These are phyloP conservation scores for Punctoribates punctum DNA, from an alignment of 2,888 invertebrate species.

Conservation along the genomic window DNA sequence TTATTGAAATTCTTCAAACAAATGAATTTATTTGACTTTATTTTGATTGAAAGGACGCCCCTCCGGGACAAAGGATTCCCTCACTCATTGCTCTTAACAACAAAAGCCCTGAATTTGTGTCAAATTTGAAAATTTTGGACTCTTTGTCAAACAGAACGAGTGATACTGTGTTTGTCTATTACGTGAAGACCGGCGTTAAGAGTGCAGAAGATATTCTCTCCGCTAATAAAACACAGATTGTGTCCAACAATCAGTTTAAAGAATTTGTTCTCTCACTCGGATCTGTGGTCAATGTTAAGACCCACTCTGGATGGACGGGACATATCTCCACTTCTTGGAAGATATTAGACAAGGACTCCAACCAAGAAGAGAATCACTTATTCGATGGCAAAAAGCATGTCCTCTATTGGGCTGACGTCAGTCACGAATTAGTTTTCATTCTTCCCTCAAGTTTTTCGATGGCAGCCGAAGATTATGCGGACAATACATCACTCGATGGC, in stretches of 20 bases:
- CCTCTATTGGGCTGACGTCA: slow-evolving; percentile 92
- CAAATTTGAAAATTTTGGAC: slow-evolving; percentile 77
- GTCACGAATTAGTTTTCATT: slow-evolving; percentile 89
- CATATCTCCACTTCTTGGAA: slow-evolving; percentile 82
- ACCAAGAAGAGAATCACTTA: slow-evolving; percentile 53
- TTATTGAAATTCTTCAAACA: not conserved
- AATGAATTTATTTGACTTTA: not conserved
- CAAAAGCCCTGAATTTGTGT: slow-evolving; percentile 65
- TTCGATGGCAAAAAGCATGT: slow-evolving; percentile 81
- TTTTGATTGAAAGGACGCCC: slow-evolving; percentile 8
- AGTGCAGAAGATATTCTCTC: slow-evolving; percentile 71
- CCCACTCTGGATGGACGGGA: slow-evolving; percentile 93
- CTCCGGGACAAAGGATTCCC: slow-evolving; percentile 30
- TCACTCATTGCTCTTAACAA: slow-evolving; percentile 71
- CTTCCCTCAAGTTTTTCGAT: slow-evolving; percentile 62
- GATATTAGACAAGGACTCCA: slow-evolving; percentile 48
- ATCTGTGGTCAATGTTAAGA: slow-evolving; percentile 75
- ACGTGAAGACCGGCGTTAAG: slow-evolving; percentile 80
- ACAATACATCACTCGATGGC: slow-evolving; percentile 36
- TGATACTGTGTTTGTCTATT: slow-evolving; percentile 91
- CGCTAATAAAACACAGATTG: slow-evolving; percentile 59
- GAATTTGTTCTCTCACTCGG: slow-evolving; percentile 70
- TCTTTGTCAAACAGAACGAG: slow-evolving; percentile 78
- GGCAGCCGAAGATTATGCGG: slow-evolving; percentile 5
- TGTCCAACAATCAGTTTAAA: slow-evolving; percentile 59